A percentile compares a stretch with the other conserved stretches of the same genome.
These are phyloP conservation scores for Alexandromys fortis DNA, from an alignment of 2,113 vertebrate genomes.

Conservation along the genomic window DNA sequence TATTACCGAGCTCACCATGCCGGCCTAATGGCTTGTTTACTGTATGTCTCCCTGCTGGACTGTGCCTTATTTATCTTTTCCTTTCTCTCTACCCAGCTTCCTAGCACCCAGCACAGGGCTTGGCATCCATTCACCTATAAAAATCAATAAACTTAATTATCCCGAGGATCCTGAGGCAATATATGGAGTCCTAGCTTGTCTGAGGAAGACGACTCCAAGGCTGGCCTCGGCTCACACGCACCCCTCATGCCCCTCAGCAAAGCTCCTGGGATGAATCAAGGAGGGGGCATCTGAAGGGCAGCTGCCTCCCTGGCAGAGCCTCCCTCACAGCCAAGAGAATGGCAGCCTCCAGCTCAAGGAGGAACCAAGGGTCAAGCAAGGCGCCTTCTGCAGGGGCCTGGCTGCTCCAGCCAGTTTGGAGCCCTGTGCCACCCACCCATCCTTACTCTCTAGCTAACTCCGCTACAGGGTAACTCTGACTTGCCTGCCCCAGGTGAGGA, in stretches of 20 bases:
- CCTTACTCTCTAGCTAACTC: neutral
- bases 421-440: too few relatives aligned
- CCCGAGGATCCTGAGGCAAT: neutral
- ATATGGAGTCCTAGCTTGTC: neutral
- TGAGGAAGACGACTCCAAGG: neutral
- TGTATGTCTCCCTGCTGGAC: neutral
- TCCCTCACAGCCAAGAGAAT: neutral
- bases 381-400: neutral
- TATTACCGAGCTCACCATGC: neutral
- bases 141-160: conserved; percentile 1
- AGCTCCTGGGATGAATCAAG: neutral
- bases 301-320: neutral
- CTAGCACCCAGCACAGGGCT: neutral
- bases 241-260: neutral
- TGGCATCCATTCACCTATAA: neutral
- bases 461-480: neutral
- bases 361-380: neutral
- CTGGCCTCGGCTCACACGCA: neutral
- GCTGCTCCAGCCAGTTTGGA: neutral
- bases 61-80: conserved; percentile 1
- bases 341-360: neutral
- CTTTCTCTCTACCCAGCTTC: neutral
- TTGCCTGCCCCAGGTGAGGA: neutral
- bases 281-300: neutral
- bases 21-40: conserved; percentile 41